Conservation (phyloP, 2,888 invertebrate species). For the Pristionchus japonicus region DNA sequence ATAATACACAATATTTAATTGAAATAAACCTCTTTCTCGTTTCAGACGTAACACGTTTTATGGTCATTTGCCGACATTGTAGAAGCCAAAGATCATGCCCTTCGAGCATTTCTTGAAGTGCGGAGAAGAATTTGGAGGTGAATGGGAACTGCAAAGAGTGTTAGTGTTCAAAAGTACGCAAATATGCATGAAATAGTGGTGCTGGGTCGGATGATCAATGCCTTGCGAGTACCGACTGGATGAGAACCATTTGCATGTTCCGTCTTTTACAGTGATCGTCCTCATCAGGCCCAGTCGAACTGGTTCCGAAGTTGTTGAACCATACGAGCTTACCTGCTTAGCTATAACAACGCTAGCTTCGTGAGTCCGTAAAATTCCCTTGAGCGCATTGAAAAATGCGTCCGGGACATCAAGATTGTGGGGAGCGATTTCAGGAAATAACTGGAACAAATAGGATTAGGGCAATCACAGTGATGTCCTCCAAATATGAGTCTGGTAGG, state of each 20-base stretch:
- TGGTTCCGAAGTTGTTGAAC: no score
- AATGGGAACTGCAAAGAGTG: background rate
- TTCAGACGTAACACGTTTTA: background rate
- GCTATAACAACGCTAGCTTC: background rate
- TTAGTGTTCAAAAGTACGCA: no score
- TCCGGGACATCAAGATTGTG: background rate
- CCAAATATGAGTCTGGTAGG: no score
- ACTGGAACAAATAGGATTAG: background rate
- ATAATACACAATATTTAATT: background rate
- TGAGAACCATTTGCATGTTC: no score
- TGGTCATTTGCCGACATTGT: background rate
- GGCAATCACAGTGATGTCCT: no score
- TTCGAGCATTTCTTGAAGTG: background rate
- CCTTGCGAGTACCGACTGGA: no score
- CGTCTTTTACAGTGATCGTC: no score
- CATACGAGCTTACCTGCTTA: background rate
- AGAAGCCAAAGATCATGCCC: background rate
- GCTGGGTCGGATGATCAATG: no score
- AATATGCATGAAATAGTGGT: no score
- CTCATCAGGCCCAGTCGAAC: no score
- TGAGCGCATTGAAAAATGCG: no score
- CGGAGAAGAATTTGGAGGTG: background rate
- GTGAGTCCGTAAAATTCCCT: no score
- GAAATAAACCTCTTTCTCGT: background rate
- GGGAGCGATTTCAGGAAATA: background rate